A percentile compares a stretch with the other conserved stretches of the same genome.
phyloP scores from a whole-genome alignment of 37 sponge, comb jelly and placozoan genomes.

The Cliona cf. orientalis region DNA sequence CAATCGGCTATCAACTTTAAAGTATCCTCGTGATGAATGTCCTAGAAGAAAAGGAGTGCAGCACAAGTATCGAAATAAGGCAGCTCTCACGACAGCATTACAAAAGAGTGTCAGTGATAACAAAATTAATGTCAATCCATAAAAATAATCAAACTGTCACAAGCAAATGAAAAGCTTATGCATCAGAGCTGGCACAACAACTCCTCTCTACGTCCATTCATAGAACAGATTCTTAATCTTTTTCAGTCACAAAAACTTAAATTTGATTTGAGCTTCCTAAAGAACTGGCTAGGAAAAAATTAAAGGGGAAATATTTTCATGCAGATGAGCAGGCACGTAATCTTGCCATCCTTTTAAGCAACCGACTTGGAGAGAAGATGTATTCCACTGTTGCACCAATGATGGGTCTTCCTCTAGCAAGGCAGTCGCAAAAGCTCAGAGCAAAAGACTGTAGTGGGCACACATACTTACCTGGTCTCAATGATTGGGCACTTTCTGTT shows the following conservation, averaged over 20 bases:
- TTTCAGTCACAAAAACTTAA: background rate
- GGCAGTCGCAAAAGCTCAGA: constrained; percentile 5
- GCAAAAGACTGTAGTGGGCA: background rate
- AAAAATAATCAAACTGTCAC: background rate
- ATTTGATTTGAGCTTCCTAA: constrained; percentile 10
- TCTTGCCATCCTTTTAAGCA: constrained; percentile 21
- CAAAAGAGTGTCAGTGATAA: background rate
- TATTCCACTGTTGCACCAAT: constrained; percentile 24
- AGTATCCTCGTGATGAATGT: too few relatives aligned
- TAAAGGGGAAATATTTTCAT: background rate
- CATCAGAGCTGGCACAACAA: constrained; percentile 13
- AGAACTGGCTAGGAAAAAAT: constrained; percentile 29
- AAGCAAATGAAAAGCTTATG: background rate
- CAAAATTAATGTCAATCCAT: too few relatives aligned
- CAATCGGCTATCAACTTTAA: background rate
- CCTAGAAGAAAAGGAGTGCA: too few relatives aligned
- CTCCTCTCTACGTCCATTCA: background rate
- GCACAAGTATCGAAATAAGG: background rate
- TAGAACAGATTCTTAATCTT: background rate
- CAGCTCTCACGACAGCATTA: background rate
- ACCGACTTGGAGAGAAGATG: constrained; percentile 23
- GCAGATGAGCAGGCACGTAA: constrained; percentile 31
- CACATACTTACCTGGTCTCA: constrained; percentile 8
- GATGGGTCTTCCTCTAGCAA: constrained; percentile 1
- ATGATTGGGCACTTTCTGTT: constrained; percentile 5